Evolutionary conservation across 2,888 invertebrate genomes (phyloP).

Genomic region (Dicranocentrus wangi): DNA sequence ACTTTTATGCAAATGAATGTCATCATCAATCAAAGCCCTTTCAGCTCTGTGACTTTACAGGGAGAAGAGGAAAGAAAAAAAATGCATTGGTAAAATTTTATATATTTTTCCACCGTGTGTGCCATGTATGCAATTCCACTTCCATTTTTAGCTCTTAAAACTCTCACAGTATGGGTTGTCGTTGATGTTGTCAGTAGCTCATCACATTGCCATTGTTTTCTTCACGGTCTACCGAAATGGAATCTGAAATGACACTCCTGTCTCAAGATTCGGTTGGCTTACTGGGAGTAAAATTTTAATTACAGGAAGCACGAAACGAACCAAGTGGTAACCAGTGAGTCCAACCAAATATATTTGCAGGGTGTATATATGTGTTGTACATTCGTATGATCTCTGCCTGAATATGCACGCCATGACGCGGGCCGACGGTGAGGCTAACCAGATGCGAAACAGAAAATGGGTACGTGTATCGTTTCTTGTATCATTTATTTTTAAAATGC

Average conservation of each 20-base stretch:
- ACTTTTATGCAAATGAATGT: not conserved
- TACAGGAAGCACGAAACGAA: constrained; percentile 26
- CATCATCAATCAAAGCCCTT: constrained; percentile 1
- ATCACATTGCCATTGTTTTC: constrained; percentile 8
- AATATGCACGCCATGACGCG: not conserved
- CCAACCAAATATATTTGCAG: too few relatives aligned
- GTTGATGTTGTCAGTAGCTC: constrained; percentile 7
- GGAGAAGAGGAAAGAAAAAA: too few relatives aligned
- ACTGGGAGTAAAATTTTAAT: constrained; percentile 27
- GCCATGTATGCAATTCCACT: not conserved
- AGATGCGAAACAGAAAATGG: constrained; percentile 1
- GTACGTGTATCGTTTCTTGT: not conserved
- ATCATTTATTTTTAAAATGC: not conserved
- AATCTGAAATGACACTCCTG: constrained; percentile 24
- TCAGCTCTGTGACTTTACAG: not conserved
- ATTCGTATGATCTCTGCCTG: too few relatives aligned
- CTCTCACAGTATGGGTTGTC: not conserved
- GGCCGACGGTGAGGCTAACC: not conserved
- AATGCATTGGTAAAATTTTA: too few relatives aligned
- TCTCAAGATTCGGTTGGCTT: constrained; percentile 11
- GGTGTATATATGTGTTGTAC: too few relatives aligned
- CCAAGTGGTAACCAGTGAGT: too few relatives aligned
- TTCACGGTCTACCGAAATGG: constrained; percentile 36
- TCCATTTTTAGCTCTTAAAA: not conserved
- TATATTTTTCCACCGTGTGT: not conserved